Evolutionary conservation across 2,888 invertebrate species (phyloP).

Genomic region (Protophormia terraenovae): DNA sequence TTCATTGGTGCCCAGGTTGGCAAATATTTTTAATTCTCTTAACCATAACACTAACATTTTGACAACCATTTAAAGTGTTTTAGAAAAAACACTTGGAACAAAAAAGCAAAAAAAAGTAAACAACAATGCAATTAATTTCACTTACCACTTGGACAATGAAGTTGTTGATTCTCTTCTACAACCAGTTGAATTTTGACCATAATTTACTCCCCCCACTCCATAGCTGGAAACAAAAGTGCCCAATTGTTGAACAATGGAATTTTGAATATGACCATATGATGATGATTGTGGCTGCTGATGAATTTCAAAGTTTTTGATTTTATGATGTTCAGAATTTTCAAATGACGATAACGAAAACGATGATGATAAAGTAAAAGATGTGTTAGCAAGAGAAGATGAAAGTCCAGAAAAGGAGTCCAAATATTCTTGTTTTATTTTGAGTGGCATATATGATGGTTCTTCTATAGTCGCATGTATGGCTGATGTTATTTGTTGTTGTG

Average conservation of each 20-base stretch:
- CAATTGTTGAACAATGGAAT: constrained; percentile 46
- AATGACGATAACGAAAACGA: constrained; percentile 31
- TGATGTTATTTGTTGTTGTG: constrained; percentile 66
- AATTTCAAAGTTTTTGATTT: constrained; percentile 80
- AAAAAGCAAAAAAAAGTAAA: constrained; percentile 77
- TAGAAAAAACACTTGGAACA: constrained; percentile 36
- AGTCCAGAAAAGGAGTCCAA: constrained; percentile 36
- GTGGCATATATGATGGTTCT: constrained; percentile 68
- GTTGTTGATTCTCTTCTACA: constrained; percentile 63
- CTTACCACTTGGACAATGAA: constrained; percentile 73
- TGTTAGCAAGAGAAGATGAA: not conserved
- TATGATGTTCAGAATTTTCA: constrained; percentile 73
- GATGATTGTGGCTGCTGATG: constrained; percentile 68
- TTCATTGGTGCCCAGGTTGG: constrained; percentile 4
- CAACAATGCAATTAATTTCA: constrained; percentile 80
- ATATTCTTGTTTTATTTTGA: constrained; percentile 72
- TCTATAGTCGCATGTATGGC: constrained; percentile 68
- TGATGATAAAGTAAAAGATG: constrained; percentile 7
- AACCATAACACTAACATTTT: constrained; percentile 16
- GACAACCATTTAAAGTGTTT: constrained; percentile 14
- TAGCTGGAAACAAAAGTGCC: constrained; percentile 42
- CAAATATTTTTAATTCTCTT: not conserved
- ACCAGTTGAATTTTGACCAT: constrained; percentile 55
- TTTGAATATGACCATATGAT: constrained; percentile 44
- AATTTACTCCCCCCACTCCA: constrained; percentile 31